Evolutionary conservation across 2,797 vertebrate genomes (phyloP), one percentile per base, ranked within the genome.

Genomic region (Picus viridis): DNA sequence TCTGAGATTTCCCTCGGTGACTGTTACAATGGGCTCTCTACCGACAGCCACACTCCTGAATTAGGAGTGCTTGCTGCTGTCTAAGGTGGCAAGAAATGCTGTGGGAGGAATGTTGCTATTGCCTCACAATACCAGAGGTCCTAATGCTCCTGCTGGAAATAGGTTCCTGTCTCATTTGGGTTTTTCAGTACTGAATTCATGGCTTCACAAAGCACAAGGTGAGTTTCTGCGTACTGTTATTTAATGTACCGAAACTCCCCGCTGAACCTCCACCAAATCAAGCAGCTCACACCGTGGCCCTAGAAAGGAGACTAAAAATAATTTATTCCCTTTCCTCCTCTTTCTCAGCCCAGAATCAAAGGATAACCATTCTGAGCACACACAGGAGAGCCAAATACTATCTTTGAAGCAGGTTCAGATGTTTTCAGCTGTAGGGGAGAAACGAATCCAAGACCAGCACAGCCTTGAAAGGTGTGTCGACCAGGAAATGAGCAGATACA

Each of bases 81-180:
- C 30, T 61, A 39, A 79, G 7, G 9, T 68, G 30, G 4, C 20
- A 61, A 73, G 54, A 93, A 61, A 34, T 36, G 9, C 8, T 19
- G 0, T 8, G 2, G 23, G 27, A 61, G 10, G 26, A 70, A 79
- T 49, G 22, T 32, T 39, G 13, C n/a, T 87, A 15, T 14, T 53
- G 29, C 15, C 10, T 64, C 65, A 71, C 39, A 18, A 24, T 17
- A 71, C 34, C 27, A 68, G 29, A 76, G 8, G 29, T 59, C 34
- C 12, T 73, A 10, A 68, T 23, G 34, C 3, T 29, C 39, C 9
- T 64, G 5, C 24, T 57, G 68, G 29, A 87, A 87, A 39, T 32
- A 32, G 6, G 2, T 49, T 2, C 0, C 0, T n/a, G 7, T 71
- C 7, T 68, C 57, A 59, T 36, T 34, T 0, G 1, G 5, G 0